Evolutionary conservation across 2,888 invertebrate species (phyloP).

Genomic region (Drosophila acutilabella): DNA sequence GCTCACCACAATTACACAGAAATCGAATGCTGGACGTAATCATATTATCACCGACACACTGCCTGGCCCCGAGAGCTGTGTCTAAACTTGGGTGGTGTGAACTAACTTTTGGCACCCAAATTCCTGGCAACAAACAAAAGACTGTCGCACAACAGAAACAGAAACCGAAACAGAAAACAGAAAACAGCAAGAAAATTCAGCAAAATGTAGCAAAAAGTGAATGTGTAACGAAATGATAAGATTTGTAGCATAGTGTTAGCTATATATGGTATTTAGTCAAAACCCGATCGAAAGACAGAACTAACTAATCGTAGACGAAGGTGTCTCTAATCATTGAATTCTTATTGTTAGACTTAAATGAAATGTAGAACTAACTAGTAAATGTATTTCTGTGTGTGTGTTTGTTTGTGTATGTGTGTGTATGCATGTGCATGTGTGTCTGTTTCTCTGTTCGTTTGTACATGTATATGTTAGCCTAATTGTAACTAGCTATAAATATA

Average conservation of each 20-base stretch:
- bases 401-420: slow-evolving; percentile 46
- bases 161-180: neutral
- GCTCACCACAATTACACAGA: slow-evolving; percentile 81
- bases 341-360: slow-evolving; percentile 56
- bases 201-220: slow-evolving; percentile 2
- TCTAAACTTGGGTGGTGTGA: slow-evolving; percentile 86
- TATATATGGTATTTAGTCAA: slow-evolving; percentile 11
- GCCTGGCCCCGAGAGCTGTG: slow-evolving; percentile 95
- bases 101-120: slow-evolving; percentile 25
- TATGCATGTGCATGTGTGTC: slow-evolving; percentile 52
- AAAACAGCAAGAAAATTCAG: slow-evolving; percentile 7
- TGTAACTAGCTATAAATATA: slow-evolving; percentile 56
- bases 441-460: slow-evolving; percentile 44
- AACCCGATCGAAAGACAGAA: slow-evolving; percentile 6
- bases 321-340: slow-evolving; percentile 45
- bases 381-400: slow-evolving; percentile 52
- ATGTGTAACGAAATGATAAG: slow-evolving; percentile 11
- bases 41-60: slow-evolving; percentile 93
- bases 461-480: slow-evolving; percentile 72
- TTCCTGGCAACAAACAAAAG: slow-evolving; percentile 72
- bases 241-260: slow-evolving; percentile 30
- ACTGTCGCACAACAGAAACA: slow-evolving; percentile 74
- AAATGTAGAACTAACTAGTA: slow-evolving; percentile 58
- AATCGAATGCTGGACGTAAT: slow-evolving; percentile 87
- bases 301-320: slow-evolving; percentile 42